Percentiles rank a stretch among this genome's conserved stretches.
Evolutionary conservation across 2,888 invertebrate genomes (phyloP).

Genomic region (Crocallis elinguaria): DNA sequence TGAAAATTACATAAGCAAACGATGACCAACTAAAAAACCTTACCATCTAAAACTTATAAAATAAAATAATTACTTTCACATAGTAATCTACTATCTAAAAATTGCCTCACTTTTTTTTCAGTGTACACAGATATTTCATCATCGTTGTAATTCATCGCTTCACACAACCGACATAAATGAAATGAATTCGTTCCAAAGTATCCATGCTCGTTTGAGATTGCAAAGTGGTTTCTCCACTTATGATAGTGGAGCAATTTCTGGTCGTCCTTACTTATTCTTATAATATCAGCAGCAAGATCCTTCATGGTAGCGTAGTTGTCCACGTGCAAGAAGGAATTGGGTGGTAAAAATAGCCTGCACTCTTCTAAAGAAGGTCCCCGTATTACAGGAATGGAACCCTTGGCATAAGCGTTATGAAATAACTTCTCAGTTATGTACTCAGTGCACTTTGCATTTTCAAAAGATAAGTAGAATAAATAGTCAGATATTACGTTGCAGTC

Average conservation of each 20-base stretch:
- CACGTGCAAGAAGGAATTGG: slow-evolving; percentile 86
- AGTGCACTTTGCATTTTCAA: slow-evolving; percentile 88
- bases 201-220: slow-evolving; percentile 83
- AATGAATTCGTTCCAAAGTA: slow-evolving; percentile 82
- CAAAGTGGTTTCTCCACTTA: slow-evolving; percentile 85
- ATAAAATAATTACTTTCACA: slow-evolving; percentile 30
- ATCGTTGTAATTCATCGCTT: slow-evolving; percentile 83
- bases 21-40: too few relatives aligned
- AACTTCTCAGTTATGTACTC: slow-evolving; percentile 90
- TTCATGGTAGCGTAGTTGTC: slow-evolving; percentile 79
- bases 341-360: slow-evolving; percentile 82
- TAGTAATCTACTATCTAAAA: slow-evolving; percentile 25
- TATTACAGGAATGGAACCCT: slow-evolving; percentile 87
- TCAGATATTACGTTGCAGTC: slow-evolving; percentile 84
- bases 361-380: slow-evolving; percentile 85
- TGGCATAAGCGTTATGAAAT: slow-evolving; percentile 87
- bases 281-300: slow-evolving; percentile 81
- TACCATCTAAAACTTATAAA: too few relatives aligned
- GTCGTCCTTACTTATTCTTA: slow-evolving; percentile 63
- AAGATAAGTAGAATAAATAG: slow-evolving; percentile 88
- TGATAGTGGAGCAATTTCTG: slow-evolving; percentile 77
- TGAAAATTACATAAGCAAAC: too few relatives aligned
- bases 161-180: slow-evolving; percentile 85
- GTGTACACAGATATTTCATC: slow-evolving; percentile 35
- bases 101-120: slow-evolving; percentile 23